These are phyloP conservation scores for Erinaceus europaeus DNA, from an alignment of 2,113 vertebrate species.

Conservation along the genomic window DNA sequence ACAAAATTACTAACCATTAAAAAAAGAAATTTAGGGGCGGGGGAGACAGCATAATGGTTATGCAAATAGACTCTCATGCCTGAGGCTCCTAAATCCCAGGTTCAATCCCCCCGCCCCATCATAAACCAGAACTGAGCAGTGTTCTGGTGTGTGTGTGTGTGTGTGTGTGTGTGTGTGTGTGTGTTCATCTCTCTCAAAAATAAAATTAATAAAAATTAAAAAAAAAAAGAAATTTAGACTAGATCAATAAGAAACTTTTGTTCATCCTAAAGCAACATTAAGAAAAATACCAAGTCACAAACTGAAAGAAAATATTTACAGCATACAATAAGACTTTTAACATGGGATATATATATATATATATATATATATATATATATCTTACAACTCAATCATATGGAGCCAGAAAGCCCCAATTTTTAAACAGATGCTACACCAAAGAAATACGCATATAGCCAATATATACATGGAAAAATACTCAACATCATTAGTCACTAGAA, in stretches of 20 bases:
- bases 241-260: slow-evolving; percentile 2
- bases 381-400: neutral
- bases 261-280: neutral
- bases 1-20: no score
- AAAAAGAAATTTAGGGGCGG: no score
- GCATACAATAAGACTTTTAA: neutral
- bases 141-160: no score
- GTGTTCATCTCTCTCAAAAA: no score
- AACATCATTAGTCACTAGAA: neutral
- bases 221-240: neutral
- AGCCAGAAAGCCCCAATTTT: neutral
- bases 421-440: neutral
- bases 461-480: neutral
- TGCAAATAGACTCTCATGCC: no score
- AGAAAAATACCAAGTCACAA: slow-evolving; percentile 5
- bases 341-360: neutral
- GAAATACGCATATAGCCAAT: neutral
- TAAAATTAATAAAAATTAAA: no score
- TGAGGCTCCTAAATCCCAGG: no score
- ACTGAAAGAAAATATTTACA: slow-evolving; percentile 3
- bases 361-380: no score
- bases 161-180: no score
- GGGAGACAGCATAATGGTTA: no score
- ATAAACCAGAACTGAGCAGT: no score
- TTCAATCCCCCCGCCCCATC: no score